Percentiles rank a stretch among this genome's conserved stretches.
phyloP scores from a whole-genome alignment of 2,888 invertebrate genomes.

The Adineta ricciae region DNA sequence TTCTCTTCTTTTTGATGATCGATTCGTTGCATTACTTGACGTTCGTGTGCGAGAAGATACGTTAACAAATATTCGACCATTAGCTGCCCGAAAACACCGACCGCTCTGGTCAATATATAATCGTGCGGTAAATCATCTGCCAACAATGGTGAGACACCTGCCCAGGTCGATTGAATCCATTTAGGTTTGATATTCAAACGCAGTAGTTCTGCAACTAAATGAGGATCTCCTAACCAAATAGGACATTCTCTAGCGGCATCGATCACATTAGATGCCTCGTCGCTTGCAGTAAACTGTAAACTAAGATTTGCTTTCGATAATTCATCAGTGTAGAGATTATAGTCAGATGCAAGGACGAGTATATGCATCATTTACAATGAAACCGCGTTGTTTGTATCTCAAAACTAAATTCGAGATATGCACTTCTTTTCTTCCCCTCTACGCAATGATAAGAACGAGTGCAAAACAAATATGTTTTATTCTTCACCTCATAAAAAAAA shows the following conservation, averaged over 20 bases:
- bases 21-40: background rate
- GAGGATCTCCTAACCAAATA: background rate
- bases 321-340: background rate
- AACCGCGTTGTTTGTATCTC: no score
- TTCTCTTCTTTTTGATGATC: background rate
- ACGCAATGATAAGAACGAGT: background rate
- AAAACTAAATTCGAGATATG: background rate
- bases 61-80: background rate
- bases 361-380: background rate
- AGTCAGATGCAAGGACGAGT: background rate
- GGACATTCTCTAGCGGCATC: background rate
- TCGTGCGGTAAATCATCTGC: background rate
- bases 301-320: background rate
- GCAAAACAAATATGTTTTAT: background rate
- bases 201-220: background rate
- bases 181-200: background rate
- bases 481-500: background rate
- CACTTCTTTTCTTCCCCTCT: background rate
- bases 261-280: background rate
- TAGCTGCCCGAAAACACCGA: background rate
- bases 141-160: background rate
- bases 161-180: background rate
- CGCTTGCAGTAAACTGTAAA: background rate
- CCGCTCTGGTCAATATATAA: background rate
- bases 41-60: background rate